Base-by-base conservation (phyloP, 2,888 invertebrate genomes). In the Steromphala cineraria region DNA sequence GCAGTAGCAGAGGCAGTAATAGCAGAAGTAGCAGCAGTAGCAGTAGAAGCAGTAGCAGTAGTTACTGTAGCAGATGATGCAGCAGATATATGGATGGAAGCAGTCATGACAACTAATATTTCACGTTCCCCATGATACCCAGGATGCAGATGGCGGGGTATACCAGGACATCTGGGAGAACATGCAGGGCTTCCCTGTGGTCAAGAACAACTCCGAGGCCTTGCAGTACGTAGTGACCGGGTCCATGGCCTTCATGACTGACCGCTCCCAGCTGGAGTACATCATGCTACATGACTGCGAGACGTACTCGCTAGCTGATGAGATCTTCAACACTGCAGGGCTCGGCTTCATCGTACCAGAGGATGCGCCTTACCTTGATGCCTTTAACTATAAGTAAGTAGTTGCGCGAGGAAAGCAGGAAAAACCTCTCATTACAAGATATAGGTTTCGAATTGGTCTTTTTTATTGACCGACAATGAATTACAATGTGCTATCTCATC, bases 351-450 rank as follows among this genome's bases (percentile, higher is more conserved):
- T 87, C 10, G 75, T 87, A 19, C 83, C 85, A 31, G 84, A 85
- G 76, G 78, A 87, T 62, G 82, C 87, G 10, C 83, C 85, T n/a
- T 84, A 81, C 53, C 62, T 82, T 53, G 83, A 83, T 3, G 82
- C 81, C 8, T 76, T 87, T 24, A 86, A 86, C 77, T 79, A 84
- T 53, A 85, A 85, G 88, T 88, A 79, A 84, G 87, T 80, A 15
- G 0, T 21, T 53, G 28, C 5, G 28, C 8, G 31, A 5, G 24
- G 31, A 24, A 19, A 2, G 55, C 13, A 10, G n/a, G 24, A 1
- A 78, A 19, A n/a, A 2, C 3, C n/a, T 4, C 52, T 15, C 2
- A 8, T 74, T 17, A 17, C 21, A 40, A 17, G 7, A 21, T 40
- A 40, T 74, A 13, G 0, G 15, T 3, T 40, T 0, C 5, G 46